Percentiles rank a stretch among this genome's conserved stretches.
phyloP scores from a whole-genome alignment of 1,140 invertebrate species.

The Drosophila willistoni region DNA sequence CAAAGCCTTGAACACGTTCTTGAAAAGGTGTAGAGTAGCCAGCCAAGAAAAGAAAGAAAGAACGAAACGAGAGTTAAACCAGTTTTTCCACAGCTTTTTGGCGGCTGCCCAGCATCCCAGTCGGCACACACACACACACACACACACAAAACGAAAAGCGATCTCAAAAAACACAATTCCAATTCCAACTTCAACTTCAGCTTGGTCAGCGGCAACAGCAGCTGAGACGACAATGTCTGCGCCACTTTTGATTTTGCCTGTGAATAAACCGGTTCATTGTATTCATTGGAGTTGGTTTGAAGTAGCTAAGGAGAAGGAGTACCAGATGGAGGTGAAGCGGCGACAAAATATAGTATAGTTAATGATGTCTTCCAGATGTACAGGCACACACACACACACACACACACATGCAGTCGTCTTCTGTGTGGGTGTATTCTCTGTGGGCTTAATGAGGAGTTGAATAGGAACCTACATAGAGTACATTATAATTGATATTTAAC shows the following conservation, averaged over 20 bases:
- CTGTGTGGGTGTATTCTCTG: neutral
- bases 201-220: conserved; percentile 55
- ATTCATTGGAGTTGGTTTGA: conserved; percentile 32
- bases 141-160: neutral
- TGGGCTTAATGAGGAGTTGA: neutral
- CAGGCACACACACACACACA: neutral
- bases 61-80: conserved; percentile 25
- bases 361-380: conserved; percentile 54
- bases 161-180: conserved; percentile 14
- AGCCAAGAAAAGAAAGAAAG: conserved; percentile 39
- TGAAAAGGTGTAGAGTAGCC: conserved; percentile 49
- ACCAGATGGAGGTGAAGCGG: conserved; percentile 49
- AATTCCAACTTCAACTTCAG: conserved; percentile 49
- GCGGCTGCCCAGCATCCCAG: conserved; percentile 35
- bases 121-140: neutral
- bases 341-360: conserved; percentile 42
- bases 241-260: conserved; percentile 80
- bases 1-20: conserved; percentile 76
- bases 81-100: conserved; percentile 36
- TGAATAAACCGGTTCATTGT: conserved; percentile 60
- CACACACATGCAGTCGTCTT: neutral
- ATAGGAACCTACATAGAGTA: neutral
- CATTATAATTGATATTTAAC: conserved; percentile 3
- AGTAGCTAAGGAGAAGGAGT: conserved; percentile 7
- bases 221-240: conserved; percentile 59